phyloP scores from a whole-genome alignment of 2,113 vertebrate species.

The Australoheros scitulus region DNA sequence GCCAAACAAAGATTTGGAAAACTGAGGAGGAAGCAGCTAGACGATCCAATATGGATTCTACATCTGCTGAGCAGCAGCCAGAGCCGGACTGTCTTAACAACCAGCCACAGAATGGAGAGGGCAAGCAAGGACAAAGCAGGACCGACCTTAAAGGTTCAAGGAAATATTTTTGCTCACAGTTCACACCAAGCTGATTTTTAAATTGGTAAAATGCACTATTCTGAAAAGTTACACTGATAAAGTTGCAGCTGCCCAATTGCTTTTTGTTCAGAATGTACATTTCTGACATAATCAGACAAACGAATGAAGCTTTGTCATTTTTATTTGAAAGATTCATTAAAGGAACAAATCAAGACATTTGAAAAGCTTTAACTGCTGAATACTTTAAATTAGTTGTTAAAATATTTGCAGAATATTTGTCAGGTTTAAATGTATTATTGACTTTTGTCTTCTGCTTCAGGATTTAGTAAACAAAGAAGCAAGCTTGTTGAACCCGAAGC shows the following conservation, averaged over 20 bases:
- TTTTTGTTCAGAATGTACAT: no score
- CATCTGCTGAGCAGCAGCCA: background rate
- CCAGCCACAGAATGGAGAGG: background rate
- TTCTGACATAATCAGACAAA: background rate
- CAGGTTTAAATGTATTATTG: background rate
- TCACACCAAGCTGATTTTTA: background rate
- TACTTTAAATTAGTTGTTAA: background rate
- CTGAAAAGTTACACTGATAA: background rate
- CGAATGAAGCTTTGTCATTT: background rate
- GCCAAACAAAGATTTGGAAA: background rate
- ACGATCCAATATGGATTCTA: background rate
- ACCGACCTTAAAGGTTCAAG: background rate
- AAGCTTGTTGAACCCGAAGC: conserved; percentile 25
- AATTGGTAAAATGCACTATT: background rate
- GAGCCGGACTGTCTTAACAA: background rate
- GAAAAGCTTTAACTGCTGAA: background rate
- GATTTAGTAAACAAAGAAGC: conserved; percentile 26
- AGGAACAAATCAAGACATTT: background rate
- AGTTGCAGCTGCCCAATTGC: background rate
- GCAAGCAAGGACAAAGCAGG: background rate
- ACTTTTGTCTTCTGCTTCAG: conserved; percentile 20
- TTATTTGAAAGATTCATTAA: background rate
- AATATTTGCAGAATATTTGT: background rate
- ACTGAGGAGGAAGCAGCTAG: background rate
- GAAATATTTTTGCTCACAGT: background rate